A percentile compares a stretch with the other conserved stretches of the same genome.
phyloP scores from a whole-genome alignment of 37 sponge, comb jelly and placozoan species.

The Beroe ovata region DNA sequence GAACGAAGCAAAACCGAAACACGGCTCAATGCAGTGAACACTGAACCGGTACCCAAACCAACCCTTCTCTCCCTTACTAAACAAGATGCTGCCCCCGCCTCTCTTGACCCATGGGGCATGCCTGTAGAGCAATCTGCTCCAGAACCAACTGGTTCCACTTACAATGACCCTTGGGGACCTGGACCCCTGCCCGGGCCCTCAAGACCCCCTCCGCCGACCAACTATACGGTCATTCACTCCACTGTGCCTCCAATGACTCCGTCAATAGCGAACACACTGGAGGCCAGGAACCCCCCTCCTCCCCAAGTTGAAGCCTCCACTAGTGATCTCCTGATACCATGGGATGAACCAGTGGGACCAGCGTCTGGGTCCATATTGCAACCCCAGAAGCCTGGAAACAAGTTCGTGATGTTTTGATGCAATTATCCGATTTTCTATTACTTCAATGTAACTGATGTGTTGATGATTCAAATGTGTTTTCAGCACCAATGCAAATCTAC shows the following conservation, averaged over 20 bases:
- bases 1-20: constrained; percentile 78
- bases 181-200: constrained; percentile 10
- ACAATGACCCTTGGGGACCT: constrained; percentile 46
- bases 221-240: constrained; percentile 16
- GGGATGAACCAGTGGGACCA: not conserved
- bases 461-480: no score
- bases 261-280: not conserved
- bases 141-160: not conserved
- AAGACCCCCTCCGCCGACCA: not conserved
- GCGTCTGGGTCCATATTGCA: not conserved
- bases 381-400: not conserved
- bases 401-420: no score
- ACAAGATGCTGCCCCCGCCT: not conserved
- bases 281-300: not conserved
- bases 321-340: not conserved
- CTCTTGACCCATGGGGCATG: constrained; percentile 69
- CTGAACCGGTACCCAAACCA: not conserved
- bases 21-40: not conserved
- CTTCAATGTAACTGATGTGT: no score
- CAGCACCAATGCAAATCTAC: not conserved
- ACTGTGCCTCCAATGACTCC: not conserved
- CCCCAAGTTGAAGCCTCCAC: not conserved
- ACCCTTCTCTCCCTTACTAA: constrained; percentile 4
- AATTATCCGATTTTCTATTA: no score
- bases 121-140: constrained; percentile 4